Evolutionary conservation across 1,140 invertebrate genomes (phyloP), one percentile per base, ranked within the genome.

Genomic region (Mycetomoellerius zeteki): DNA sequence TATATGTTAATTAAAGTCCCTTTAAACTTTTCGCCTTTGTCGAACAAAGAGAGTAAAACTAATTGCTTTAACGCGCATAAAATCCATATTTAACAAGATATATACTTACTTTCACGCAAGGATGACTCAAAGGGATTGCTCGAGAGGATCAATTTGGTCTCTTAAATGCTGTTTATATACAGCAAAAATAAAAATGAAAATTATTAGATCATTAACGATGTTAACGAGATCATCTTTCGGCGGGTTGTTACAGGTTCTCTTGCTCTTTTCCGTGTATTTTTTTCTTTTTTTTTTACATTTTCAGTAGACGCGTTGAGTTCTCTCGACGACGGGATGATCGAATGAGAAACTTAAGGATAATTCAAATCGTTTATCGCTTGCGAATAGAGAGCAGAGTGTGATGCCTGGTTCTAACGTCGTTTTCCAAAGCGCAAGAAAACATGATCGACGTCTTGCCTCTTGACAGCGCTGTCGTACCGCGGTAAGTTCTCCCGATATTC

Each of bases 381-480:
- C 43, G 58, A 62, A 50, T 27, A 47, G 58, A 64, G 86, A 90
- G 81, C 67, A 81, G 80, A 71, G 76, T 87, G 76, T 50, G 60
- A 43, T 62, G 85, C 27, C 64, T 60, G 10, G 30, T 37, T 67
- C 84, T 96, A 96, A 92, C 96, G 96, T 92, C 97, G 96, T 93
- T 97, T 96, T 56, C 97, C 97, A 93, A 98, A 98, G 91, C 97
- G 96, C 67, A 98, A 96, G 94, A 98, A 98, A 71, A 98, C 97
- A 94, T 98, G 97, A 85, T 98, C 97, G 47, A 98, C 96, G 93
- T 98, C 97, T 93, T 98, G 97, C 76, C 97, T 96, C 94, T 98
- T 98, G 72, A 97, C 97, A 60, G 96, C 96, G 88, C 96, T 96
- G 94, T 94, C 95, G 27, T 93, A 92, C 30, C 95, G 89, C 5